Evolutionary conservation across 2,888 invertebrate species (phyloP).

Genomic region (Tachina fera): DNA sequence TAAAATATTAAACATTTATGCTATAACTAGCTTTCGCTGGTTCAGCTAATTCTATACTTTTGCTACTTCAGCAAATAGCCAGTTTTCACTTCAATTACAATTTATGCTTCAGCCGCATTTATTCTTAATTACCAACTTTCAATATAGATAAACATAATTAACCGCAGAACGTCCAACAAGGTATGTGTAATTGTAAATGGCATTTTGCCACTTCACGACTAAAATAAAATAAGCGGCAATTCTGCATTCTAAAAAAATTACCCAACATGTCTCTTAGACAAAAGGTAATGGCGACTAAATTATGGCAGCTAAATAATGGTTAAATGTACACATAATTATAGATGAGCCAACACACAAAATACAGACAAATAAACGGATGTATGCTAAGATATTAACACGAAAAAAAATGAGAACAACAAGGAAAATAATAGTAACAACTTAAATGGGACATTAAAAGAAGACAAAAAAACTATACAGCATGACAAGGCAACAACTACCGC

Average conservation of each 20-base stretch:
- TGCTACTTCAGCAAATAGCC: neutral
- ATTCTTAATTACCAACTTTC: slow-evolving; percentile 58
- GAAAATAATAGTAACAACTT: slow-evolving; percentile 13
- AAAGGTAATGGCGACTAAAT: slow-evolving; percentile 59
- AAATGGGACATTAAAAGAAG: neutral
- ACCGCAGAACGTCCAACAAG: slow-evolving; percentile 44
- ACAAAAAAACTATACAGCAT: slow-evolving; percentile 32
- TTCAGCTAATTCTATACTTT: neutral
- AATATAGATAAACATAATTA: slow-evolving; percentile 49
- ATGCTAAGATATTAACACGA: slow-evolving; percentile 32
- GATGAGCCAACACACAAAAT: slow-evolving; percentile 29
- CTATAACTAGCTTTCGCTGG: neutral
- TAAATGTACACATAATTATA: slow-evolving; percentile 69
- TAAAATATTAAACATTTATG: no score
- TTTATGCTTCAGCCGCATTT: slow-evolving; percentile 27
- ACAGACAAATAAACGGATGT: slow-evolving; percentile 26
- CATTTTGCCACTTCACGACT: slow-evolving; percentile 65
- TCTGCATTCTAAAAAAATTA: slow-evolving; percentile 55
- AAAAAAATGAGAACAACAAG: neutral
- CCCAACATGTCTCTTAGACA: slow-evolving; percentile 43
- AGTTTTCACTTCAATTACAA: slow-evolving; percentile 35
- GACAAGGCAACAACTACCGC: slow-evolving; percentile 33
- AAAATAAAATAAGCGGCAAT: slow-evolving; percentile 37
- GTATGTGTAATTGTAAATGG: slow-evolving; percentile 68
- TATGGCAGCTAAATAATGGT: slow-evolving; percentile 67